Evolutionary conservation across 2,797 vertebrate genomes (phyloP), one percentile per base, ranked within the genome.

Genomic region (Amblyraja radiata): DNA sequence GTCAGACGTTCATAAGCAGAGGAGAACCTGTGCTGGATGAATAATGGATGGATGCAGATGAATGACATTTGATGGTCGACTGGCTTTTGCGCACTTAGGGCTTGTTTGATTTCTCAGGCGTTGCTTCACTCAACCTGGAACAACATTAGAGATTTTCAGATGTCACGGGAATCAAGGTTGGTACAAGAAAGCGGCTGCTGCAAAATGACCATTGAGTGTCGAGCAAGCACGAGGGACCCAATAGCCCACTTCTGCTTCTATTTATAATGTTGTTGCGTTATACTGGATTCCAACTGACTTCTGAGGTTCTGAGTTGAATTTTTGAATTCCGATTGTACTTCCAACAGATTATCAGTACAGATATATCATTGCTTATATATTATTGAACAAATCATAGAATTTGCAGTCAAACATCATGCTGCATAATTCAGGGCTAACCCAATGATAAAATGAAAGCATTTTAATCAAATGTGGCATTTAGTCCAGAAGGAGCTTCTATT

Each of bases 331-430:
- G 96, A 96, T 97, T 96, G 95, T 96, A 93, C 96, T 95, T 95
- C 95, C 94, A 94, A 96, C 95, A 95, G 96, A 95, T 94, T 95
- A 96, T 96, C 95, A 95, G 96, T 93, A 1, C 32, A 90, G 94
- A 93, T 94, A 95, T 95, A 94, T 95, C 96, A 95, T 94, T 94
- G 86, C 95, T 96, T 96, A 97, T 97, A 96, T 96, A 97, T 97
- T 91, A 97, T 97, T 97, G 95, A 94, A 97, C 93, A 28, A 94
- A 95, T 94, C 94, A 68, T 93, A 76, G 94, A 28, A 2, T 94
- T 93, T 78, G 61, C 63, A 54, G 93, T 93, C 94, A 93, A 0
- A 25, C 94, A 93, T 94, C 93, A 94, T 96, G 92, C 94, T 96
- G 95, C 95, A 96, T 97, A 95, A 97, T 97, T 96, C 95, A 96